Conservation (phyloP, 1,140 invertebrate species). For the Megalonaias nervosa region DNA sequence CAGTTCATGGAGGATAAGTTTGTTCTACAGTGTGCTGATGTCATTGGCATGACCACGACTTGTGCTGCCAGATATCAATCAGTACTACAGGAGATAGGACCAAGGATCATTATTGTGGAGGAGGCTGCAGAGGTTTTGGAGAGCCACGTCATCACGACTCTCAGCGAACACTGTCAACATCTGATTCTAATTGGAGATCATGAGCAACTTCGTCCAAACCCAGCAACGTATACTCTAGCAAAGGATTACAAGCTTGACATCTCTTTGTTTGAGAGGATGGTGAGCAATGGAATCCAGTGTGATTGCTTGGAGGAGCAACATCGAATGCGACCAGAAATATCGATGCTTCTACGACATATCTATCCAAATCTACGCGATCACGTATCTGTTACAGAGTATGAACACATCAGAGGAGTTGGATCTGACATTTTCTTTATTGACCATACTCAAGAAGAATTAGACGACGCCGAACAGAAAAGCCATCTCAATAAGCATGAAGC, state of each 20-base stretch:
- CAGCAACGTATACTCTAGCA: constrained; percentile 64
- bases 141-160: constrained; percentile 59
- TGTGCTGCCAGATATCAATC: constrained; percentile 57
- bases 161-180: constrained; percentile 82
- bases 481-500: constrained; percentile 67
- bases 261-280: constrained; percentile 68
- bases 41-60: constrained; percentile 68
- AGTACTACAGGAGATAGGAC: constrained; percentile 48
- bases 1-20: constrained; percentile 44
- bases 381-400: constrained; percentile 51
- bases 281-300: constrained; percentile 62
- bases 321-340: constrained; percentile 62
- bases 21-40: constrained; percentile 54
- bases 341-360: constrained; percentile 66
- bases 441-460: constrained; percentile 57
- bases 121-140: constrained; percentile 69
- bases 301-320: constrained; percentile 56
- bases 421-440: constrained; percentile 69
- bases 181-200: constrained; percentile 87
- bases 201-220: constrained; percentile 71
- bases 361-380: constrained; percentile 67
- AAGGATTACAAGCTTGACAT: constrained; percentile 67
- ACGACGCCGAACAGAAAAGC: constrained; percentile 43
- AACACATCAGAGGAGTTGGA: constrained; percentile 61
- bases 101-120: constrained; percentile 63